Evolutionary conservation across 2,113 vertebrate genomes (phyloP).

Genomic region (Burhinus oedicnemus): DNA sequence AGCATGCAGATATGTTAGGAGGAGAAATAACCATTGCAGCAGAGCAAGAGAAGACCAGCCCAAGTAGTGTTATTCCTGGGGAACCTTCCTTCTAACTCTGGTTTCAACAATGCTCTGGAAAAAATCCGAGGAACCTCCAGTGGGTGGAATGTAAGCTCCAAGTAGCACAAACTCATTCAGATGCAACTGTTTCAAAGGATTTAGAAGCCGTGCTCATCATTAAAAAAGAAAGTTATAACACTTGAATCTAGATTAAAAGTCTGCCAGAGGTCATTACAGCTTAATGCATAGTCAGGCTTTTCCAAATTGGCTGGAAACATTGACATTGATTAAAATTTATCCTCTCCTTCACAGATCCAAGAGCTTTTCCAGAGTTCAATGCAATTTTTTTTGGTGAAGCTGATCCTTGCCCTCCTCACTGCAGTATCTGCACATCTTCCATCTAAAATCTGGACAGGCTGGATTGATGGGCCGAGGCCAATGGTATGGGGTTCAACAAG

Average conservation of each 20-base stretch:
- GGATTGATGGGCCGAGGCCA: too few species aligned
- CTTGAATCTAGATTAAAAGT: not conserved
- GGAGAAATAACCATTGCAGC: not conserved
- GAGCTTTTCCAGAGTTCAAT: slow-evolving; percentile 7
- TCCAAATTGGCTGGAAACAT: not conserved
- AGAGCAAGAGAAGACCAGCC: not conserved
- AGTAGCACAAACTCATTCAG: not conserved
- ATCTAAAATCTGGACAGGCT: not conserved
- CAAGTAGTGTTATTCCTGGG: not conserved
- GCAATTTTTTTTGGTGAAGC: not conserved
- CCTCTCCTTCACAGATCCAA: not conserved
- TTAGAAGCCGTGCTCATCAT: not conserved
- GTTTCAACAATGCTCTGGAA: not conserved
- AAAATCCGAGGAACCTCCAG: not conserved
- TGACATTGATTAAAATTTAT: slow-evolving; percentile 34
- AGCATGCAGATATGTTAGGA: not conserved
- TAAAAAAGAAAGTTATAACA: not conserved
- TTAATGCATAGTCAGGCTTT: slow-evolving; percentile 6
- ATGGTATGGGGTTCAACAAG: too few species aligned
- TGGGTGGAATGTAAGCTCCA: not conserved
- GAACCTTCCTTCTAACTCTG: not conserved
- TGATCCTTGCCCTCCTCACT: not conserved
- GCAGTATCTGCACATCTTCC: slow-evolving; percentile 3
- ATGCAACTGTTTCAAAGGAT: not conserved
- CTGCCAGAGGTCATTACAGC: slow-evolving; percentile 34